Percentiles rank a stretch among this genome's conserved stretches.
Evolutionary conservation across 2,888 invertebrate genomes (phyloP).

Genomic region (Meandrusa payeni): DNA sequence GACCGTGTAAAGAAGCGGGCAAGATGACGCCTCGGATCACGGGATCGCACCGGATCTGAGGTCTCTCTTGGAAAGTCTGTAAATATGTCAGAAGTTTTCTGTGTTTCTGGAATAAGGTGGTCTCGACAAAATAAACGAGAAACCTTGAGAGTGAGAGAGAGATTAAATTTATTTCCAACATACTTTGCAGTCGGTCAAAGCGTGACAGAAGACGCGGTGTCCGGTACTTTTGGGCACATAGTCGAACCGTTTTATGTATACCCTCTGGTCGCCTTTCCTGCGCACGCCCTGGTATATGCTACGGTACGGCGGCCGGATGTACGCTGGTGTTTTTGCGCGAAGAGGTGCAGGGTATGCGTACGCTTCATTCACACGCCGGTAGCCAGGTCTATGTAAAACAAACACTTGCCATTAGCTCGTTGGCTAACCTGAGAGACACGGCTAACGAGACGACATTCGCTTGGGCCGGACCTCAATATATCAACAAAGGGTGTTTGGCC

Average conservation of each 20-base stretch:
- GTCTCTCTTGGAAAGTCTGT: too few species aligned
- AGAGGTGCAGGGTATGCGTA: slow-evolving; percentile 43
- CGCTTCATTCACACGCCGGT: slow-evolving; percentile 19
- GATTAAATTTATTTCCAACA: too few species aligned
- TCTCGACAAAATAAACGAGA: too few species aligned
- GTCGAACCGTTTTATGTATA: slow-evolving; percentile 45
- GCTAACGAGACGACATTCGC: too few species aligned
- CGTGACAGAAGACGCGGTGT: slow-evolving; percentile 46
- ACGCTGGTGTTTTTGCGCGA: slow-evolving; percentile 26
- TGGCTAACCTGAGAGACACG: neutral
- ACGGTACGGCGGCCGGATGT: slow-evolving; percentile 35
- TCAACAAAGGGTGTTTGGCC: too few species aligned
- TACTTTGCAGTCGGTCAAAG: slow-evolving; percentile 49
- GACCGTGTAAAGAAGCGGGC: too few species aligned
- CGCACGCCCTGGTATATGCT: slow-evolving; percentile 51
- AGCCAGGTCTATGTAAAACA: slow-evolving; percentile 30
- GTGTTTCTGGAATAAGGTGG: too few species aligned
- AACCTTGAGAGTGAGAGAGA: too few species aligned
- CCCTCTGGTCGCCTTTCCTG: slow-evolving; percentile 40
- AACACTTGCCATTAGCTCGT: neutral
- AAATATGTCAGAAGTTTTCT: too few species aligned
- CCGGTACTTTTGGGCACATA: slow-evolving; percentile 36
- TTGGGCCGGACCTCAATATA: too few species aligned
- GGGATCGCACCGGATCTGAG: too few species aligned
- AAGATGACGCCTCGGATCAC: too few species aligned